phyloP scores from a whole-genome alignment of 2,797 vertebrate genomes.

The Arrhamphus sclerolepis region DNA sequence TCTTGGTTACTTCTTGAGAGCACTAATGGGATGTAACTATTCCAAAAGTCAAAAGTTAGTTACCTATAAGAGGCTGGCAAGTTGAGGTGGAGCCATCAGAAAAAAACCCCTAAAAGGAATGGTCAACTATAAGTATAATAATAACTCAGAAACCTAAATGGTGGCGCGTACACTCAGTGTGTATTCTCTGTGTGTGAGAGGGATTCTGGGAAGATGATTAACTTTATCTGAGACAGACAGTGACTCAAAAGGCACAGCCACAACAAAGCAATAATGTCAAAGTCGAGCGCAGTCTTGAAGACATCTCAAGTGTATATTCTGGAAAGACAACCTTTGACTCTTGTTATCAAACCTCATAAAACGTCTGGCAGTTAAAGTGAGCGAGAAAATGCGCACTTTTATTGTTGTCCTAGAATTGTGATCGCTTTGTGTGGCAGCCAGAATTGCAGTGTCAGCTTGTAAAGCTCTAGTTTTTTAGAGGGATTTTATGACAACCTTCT shows the following conservation, averaged over 20 bases:
- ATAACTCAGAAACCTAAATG: no score
- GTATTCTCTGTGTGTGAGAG: no score
- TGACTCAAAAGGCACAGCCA: conserved; percentile 50
- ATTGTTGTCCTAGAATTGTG: conserved; percentile 13
- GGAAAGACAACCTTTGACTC: conserved; percentile 46
- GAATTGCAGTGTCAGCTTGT: not conserved
- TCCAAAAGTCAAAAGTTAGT: no score
- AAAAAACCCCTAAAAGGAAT: no score
- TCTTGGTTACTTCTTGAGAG: no score
- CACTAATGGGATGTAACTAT: no score
- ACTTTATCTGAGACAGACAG: conserved; percentile 7
- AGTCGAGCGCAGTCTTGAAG: conserved; percentile 27
- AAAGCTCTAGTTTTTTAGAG: not conserved
- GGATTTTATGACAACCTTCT: no score
- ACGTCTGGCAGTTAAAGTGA: conserved; percentile 9
- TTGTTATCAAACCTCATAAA: conserved; percentile 37
- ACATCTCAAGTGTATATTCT: conserved; percentile 3
- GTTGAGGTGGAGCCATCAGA: no score
- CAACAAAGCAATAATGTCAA: conserved; percentile 51
- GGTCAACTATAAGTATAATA: no score
- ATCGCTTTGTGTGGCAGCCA: not conserved
- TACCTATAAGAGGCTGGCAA: no score
- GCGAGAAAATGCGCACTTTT: conserved; percentile 26
- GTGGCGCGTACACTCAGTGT: no score
- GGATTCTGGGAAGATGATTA: not conserved